Conservation (phyloP, 2,888 invertebrate species). For the Drymonia ruficornis region DNA sequence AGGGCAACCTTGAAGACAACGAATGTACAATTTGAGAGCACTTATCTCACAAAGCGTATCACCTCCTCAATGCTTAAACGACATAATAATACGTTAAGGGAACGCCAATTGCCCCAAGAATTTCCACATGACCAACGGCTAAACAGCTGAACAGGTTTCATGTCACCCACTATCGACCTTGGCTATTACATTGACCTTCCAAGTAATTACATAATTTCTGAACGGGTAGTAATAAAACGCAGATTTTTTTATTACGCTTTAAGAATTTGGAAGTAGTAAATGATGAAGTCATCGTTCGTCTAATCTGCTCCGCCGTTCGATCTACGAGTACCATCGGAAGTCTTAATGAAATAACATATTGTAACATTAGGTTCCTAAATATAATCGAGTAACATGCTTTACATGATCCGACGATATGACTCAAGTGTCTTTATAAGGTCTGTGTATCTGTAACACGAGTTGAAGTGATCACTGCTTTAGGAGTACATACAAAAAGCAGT, state of each 20-base stretch:
- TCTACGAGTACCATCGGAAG: not conserved
- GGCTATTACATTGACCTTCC: conserved; percentile 61
- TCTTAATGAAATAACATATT: not conserved
- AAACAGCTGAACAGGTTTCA: conserved; percentile 56
- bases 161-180: conserved; percentile 62
- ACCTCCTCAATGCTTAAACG: conserved; percentile 40
- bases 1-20: conserved; percentile 8
- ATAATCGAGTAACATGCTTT: conserved; percentile 10
- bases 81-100: conserved; percentile 46
- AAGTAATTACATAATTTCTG: conserved; percentile 63
- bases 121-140: conserved; percentile 45
- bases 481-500: not conserved
- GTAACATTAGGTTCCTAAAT: conserved; percentile 14
- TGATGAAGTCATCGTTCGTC: conserved; percentile 40
- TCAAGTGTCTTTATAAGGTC: conserved; percentile 19
- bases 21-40: conserved; percentile 21
- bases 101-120: conserved; percentile 44
- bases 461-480: conserved; percentile 4
- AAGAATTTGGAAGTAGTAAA: conserved; percentile 28
- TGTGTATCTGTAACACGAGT: conserved; percentile 15
- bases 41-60: conserved; percentile 35
- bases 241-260: conserved; percentile 44
- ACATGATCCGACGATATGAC: conserved; percentile 13
- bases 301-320: conserved; percentile 5
- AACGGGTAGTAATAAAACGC: conserved; percentile 55